These are phyloP conservation scores for Verasper variegatus DNA, from an alignment of 2,113 vertebrate genomes.

Conservation along the genomic window DNA sequence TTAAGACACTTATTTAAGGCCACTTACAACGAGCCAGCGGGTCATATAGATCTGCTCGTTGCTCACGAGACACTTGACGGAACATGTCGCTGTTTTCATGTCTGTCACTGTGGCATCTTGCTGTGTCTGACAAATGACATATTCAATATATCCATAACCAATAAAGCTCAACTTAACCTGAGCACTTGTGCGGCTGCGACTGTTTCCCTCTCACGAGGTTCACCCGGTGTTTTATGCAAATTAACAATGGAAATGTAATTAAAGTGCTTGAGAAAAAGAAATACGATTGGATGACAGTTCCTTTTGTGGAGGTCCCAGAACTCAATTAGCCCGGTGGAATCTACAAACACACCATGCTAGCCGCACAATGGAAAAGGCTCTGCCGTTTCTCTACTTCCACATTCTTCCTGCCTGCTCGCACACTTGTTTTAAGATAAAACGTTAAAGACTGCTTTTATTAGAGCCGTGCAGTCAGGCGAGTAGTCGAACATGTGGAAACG, in stretches of 20 bases:
- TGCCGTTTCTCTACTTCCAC: conserved; percentile 18
- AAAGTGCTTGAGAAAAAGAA: conserved; percentile 24
- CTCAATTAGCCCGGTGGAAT: conserved; percentile 63
- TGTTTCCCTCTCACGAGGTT: neutral
- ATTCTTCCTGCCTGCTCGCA: conserved; percentile 4
- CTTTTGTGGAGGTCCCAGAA: conserved; percentile 53
- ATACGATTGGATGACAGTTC: conserved; percentile 48
- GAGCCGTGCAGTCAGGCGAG: neutral
- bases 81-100: neutral
- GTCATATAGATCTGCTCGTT: neutral
- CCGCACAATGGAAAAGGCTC: conserved; percentile 33
- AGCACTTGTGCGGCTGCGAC: conserved; percentile 4
- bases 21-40: neutral
- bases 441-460: conserved; percentile 5
- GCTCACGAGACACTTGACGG: neutral
- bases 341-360: conserved; percentile 44
- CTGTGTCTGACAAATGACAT: conserved; percentile 1
- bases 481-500: neutral
- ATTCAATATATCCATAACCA: conserved; percentile 21
- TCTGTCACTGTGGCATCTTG: neutral
- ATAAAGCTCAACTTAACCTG: conserved; percentile 20
- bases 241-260: conserved; percentile 22
- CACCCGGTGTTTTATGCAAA: conserved; percentile 41
- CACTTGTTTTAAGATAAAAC: conserved; percentile 49
- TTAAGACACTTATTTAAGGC: neutral